These are phyloP conservation scores for Limenitis arthemis DNA, from an alignment of 2,888 invertebrate genomes.

Conservation along the genomic window DNA sequence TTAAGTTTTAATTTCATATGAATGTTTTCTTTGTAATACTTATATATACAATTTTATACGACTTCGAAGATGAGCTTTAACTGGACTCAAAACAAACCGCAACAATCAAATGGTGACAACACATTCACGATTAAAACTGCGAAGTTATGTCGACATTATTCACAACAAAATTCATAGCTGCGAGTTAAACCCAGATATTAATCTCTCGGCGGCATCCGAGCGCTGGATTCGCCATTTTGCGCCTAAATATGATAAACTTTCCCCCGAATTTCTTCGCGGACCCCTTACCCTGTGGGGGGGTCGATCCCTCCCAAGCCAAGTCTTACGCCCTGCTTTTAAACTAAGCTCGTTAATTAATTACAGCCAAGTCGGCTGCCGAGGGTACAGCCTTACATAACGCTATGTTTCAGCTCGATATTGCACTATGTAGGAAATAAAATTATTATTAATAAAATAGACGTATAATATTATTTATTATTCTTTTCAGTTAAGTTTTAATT, in stretches of 20 bases:
- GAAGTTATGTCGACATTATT: conserved; percentile 59
- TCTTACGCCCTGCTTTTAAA: conserved; percentile 73
- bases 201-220: conserved; percentile 65
- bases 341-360: conserved; percentile 75
- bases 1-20: too few relatives aligned
- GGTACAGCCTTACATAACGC: conserved; percentile 61
- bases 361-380: conserved; percentile 66
- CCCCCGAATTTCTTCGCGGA: conserved; percentile 66
- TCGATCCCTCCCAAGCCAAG: conserved; percentile 49
- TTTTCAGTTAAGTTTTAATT: too few relatives aligned
- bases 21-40: too few relatives aligned
- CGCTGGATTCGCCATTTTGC: conserved; percentile 72
- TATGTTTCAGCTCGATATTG: conserved; percentile 67
- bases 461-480: too few relatives aligned
- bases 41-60: background rate
- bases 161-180: conserved; percentile 64
- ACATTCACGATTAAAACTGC: conserved; percentile 42
- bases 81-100: conserved; percentile 16
- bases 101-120: conserved; percentile 25
- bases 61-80: conserved; percentile 3
- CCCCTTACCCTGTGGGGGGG: conserved; percentile 43
- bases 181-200: conserved; percentile 70
- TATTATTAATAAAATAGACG: too few relatives aligned
- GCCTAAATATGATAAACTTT: conserved; percentile 73
- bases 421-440: too few relatives aligned